phyloP scores from a whole-genome alignment of 1,140 invertebrate genomes.

The Gyrodactylus bullatarudis region DNA sequence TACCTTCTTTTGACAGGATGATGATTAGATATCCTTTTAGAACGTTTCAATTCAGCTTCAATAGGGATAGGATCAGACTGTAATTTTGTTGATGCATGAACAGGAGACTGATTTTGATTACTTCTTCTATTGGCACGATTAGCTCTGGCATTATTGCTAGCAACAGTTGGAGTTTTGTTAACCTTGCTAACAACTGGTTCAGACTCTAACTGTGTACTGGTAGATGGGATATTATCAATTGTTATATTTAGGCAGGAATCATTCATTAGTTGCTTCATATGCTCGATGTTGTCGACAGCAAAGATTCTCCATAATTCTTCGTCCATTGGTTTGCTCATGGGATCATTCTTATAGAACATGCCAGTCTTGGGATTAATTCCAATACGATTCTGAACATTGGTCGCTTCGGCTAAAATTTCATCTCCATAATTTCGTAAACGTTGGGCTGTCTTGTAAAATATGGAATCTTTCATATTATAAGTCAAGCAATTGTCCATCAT shows the following conservation, averaged over 20 bases:
- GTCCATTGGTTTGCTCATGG: neutral
- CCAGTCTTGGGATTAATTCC: neutral
- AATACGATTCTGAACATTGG: neutral
- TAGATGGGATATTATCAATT: neutral
- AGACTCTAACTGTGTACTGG: neutral
- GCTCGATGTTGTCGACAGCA: neutral
- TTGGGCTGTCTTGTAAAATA: conserved; percentile 4
- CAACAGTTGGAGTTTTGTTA: too few relatives aligned
- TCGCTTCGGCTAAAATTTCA: neutral
- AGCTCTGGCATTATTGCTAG: too few relatives aligned
- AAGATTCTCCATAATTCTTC: neutral
- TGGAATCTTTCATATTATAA: conserved; percentile 29
- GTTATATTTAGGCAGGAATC: neutral
- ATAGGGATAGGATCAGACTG: too few relatives aligned
- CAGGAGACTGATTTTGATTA: too few relatives aligned
- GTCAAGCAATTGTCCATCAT: conserved; percentile 64
- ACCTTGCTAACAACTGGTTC: too few relatives aligned
- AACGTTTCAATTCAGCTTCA: too few relatives aligned
- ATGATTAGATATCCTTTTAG: too few relatives aligned
- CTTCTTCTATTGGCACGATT: too few relatives aligned
- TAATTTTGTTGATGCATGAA: too few relatives aligned
- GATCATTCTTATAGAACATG: neutral
- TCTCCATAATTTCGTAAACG: neutral
- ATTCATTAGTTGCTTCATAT: neutral
- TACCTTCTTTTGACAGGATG: too few relatives aligned